phyloP scores from a whole-genome alignment of 2,888 invertebrate species.

The Orthosia gracilis region DNA sequence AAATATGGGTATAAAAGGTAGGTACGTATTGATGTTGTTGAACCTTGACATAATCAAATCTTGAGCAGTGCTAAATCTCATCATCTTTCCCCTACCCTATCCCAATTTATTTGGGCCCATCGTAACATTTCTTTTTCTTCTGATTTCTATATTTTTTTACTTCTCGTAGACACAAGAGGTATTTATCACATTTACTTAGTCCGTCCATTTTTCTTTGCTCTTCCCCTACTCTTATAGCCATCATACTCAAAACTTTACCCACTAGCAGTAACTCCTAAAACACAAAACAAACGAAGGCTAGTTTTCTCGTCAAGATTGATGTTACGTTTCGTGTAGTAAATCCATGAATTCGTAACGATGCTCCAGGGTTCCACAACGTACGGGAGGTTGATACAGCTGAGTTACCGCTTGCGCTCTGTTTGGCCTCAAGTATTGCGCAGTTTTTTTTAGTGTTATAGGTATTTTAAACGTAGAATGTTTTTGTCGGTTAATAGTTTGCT shows the following conservation, averaged over 20 bases:
- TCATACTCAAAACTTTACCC: background rate
- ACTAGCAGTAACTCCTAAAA: background rate
- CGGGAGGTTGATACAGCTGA: constrained; percentile 24
- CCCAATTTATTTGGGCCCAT: too few relatives aligned
- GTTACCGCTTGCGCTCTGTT: constrained; percentile 29
- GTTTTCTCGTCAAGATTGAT: constrained; percentile 7
- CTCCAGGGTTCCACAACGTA: constrained; percentile 1
- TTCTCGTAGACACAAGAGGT: too few relatives aligned
- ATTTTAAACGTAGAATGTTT: background rate
- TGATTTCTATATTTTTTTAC: too few relatives aligned
- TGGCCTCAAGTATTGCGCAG: constrained; percentile 26
- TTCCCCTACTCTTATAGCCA: background rate
- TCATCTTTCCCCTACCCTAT: too few relatives aligned
- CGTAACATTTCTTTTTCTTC: too few relatives aligned
- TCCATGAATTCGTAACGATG: constrained; percentile 52
- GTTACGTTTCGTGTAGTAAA: constrained; percentile 12
- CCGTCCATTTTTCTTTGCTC: background rate
- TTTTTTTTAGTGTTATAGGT: background rate
- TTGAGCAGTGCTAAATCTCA: too few relatives aligned
- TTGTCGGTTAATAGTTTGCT: too few relatives aligned
- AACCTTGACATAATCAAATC: too few relatives aligned
- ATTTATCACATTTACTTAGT: background rate
- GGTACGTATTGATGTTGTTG: too few relatives aligned
- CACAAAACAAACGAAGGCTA: background rate
- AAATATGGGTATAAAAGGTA: too few relatives aligned